Evolutionary conservation across 2,797 vertebrate species (phyloP).

Genomic region (Thamnophis elegans): DNA sequence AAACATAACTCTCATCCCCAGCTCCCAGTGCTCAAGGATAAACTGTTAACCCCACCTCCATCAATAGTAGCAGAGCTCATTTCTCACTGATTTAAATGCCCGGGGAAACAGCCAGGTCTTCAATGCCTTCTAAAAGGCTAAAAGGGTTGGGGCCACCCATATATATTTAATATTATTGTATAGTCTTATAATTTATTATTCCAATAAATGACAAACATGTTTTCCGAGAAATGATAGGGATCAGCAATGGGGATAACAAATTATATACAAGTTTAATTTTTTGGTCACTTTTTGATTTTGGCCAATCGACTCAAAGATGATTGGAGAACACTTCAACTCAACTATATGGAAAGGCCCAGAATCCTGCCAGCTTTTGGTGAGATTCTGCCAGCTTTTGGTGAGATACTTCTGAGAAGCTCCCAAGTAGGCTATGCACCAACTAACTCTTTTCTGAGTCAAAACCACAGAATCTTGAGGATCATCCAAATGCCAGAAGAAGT

Average conservation of each 20-base stretch:
- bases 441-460: not conserved
- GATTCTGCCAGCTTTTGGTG: not conserved
- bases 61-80: not conserved
- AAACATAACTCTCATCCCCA: not conserved
- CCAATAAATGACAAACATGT: not conserved
- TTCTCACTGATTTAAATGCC: not conserved
- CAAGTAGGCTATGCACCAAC: not conserved
- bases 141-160: not conserved
- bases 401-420: not conserved
- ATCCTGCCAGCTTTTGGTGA: not conserved
- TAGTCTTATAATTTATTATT: constrained; percentile 4
- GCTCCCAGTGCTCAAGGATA: not conserved
- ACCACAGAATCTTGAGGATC: not conserved
- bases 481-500: not conserved
- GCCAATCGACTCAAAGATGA: not conserved
- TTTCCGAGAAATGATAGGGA: constrained; percentile 3
- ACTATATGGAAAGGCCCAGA: not conserved
- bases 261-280: not conserved
- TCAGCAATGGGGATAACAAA: not conserved
- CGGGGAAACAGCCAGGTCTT: not conserved
- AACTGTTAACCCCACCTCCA: not conserved
- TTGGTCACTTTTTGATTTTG: not conserved
- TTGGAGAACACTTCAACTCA: not conserved
- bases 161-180: not conserved
- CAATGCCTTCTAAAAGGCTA: not conserved